Base-by-base conservation (phyloP, 2,113 vertebrate species). In the Chaenogobius annularis region DNA sequence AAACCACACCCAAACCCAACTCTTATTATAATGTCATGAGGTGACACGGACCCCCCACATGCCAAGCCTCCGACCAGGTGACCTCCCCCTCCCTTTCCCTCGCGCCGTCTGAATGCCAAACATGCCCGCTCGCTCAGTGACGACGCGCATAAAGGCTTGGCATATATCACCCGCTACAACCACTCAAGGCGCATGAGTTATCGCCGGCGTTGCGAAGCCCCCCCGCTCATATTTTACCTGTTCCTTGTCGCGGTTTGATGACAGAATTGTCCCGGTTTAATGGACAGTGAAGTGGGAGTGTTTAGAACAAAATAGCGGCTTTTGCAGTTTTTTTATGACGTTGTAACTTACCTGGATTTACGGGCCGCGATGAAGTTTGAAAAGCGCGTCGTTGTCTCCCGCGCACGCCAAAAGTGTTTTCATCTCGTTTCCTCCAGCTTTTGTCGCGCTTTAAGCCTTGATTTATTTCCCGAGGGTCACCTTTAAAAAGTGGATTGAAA, bases 341-440 rank as follows among this genome's bases (percentile, higher is more conserved):
- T 81, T 31, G 23, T 88, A 89, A 89, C 67, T 74, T 83, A 68
- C 79, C 79, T 86, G 90, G 90, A 93, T 90, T 91, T 89, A 88
- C 82, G 47, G n/a, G 70, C 55, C 66, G 66, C 84, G 76, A 86
- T 90, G 83, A 88, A 78, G 87, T 90, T 90, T 87, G 68, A 83
- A 91, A 90, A 87, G 44, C 69, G 72, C 81, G 75, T 65, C 77
- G 83, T 84, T 85, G 78, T 86, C 87, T 77, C 85, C n/a, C 87
- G 13, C 79, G 58, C 79, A 73, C 77, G 62, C 82, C 81, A 54
- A 79, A n/a, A 81, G 78, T 79, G 70, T 88, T 87, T 84, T 80
- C 70, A 65, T 74, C 68, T 78, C 82, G 59, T 89, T 91, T 91
- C 87, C 61, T 74, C 83, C 69, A 52, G 62, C 88, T 70, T 82